Base-by-base conservation (phyloP, 2,888 invertebrate species). In the Apomyelois bistriatella region DNA sequence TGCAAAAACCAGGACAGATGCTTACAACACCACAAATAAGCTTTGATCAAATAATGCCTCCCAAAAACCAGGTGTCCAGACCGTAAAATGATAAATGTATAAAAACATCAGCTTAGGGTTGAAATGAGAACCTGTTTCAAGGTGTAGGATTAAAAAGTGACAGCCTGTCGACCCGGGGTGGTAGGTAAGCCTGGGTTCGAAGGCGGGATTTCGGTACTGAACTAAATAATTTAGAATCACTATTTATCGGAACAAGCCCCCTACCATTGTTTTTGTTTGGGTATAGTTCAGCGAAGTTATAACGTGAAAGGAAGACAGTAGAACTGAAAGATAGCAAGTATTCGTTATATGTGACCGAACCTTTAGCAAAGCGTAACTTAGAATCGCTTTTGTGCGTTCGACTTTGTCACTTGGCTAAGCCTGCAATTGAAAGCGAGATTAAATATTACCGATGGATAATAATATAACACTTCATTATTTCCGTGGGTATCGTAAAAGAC, bases 61-160 rank as follows among this genome's bases (percentile, higher is more conserved):
- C 22, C 13, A 7, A 35, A 48, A 12, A 49, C 28, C 38, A 38
- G 48, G 48, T 49, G 48, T 37, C 48, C 38, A 17, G 38, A 5
- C 10, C 9, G 12, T 35, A 42, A 49, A 28, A 49, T 51, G 51
- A 51, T 36, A 51, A 51, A 51, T 51, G 42, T 41, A 17, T 51
- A 51, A 51, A 51, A 51, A 51, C 41, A 12, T 16, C 30, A 15
- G 30, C 15, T 13, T 41, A 35, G 35, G 42, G 51, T 43, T 42
- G 8, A 42, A 42, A 43, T 51, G 42, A 22, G 38, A 12, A 42
- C 51, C 51, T 51, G 35, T 42, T 42, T 51, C 42, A 51, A 57
- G 58, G 57, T 51, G 42, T 55, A 46, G 52, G 54, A 59, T 58
- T 65, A 54, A 36, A 42, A 36, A 28, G 48, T 43, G 35, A 50